Conservation (phyloP, 2,113 vertebrate genomes). For the Deroptyus accipitrinus region DNA sequence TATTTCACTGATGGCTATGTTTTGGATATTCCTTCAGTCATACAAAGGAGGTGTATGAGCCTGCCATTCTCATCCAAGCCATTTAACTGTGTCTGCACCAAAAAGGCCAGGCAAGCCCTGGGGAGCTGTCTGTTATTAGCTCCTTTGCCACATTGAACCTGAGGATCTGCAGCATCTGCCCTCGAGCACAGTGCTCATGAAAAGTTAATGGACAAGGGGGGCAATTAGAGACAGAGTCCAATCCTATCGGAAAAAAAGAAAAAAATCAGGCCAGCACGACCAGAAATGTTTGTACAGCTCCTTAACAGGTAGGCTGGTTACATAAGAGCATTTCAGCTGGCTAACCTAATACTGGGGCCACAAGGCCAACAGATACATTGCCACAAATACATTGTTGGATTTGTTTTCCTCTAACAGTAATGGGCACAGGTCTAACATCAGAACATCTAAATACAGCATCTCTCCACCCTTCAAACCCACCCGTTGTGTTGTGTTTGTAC, state of each 20-base stretch:
- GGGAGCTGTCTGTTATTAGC: rapidly evolving
- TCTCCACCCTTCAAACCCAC: not conserved
- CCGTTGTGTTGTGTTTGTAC: too few relatives aligned
- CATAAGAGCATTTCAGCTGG: not conserved
- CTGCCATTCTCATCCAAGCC: not conserved
- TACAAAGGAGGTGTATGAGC: not conserved
- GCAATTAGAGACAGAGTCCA: not conserved
- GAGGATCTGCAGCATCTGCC: not conserved
- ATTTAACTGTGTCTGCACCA: not conserved
- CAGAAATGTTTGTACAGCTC: not conserved
- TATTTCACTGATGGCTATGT: not conserved
- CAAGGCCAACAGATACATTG: too few relatives aligned
- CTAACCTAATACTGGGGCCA: not conserved
- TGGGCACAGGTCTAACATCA: rapidly evolving
- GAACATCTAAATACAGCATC: not conserved
- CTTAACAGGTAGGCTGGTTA: not conserved
- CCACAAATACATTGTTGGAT: not conserved
- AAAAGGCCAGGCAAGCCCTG: not conserved
- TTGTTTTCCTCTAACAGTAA: not conserved
- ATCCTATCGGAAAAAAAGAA: not conserved
- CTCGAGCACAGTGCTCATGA: rapidly evolving
- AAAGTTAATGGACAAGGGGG: rapidly evolving
- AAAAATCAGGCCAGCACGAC: not conserved
- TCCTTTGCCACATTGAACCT: rapidly evolving
- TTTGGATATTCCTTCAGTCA: not conserved